A percentile compares a stretch with the other conserved stretches of the same genome.
Conservation (phyloP, 2,113 vertebrate genomes). For the Paedocypris sp. region DNA sequence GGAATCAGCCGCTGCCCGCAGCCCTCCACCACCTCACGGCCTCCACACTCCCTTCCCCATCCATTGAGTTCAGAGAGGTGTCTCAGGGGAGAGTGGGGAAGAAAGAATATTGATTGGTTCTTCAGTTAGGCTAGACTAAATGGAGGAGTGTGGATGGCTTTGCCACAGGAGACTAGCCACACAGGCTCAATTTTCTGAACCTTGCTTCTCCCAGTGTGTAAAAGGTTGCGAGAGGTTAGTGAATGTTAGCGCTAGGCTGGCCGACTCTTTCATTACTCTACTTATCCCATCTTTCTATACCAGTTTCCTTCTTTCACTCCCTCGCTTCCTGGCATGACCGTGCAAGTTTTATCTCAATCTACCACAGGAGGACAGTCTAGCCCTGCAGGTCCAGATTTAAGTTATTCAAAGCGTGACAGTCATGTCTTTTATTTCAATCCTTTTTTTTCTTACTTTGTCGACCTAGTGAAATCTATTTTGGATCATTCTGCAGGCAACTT, state of each 20-base stretch:
- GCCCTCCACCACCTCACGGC: not conserved
- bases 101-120: conserved; percentile 22
- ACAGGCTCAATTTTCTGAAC: conserved; percentile 19
- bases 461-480: not conserved
- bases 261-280: conserved; percentile 7
- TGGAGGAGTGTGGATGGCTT: conserved; percentile 6
- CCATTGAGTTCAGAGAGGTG: not conserved
- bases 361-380: not conserved
- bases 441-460: no score
- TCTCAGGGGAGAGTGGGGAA: not conserved
- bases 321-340: not conserved
- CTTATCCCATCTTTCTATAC: not conserved
- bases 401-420: no score
- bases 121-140: conserved; percentile 30
- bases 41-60: not conserved
- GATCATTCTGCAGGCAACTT: no score
- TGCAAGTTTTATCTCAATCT: conserved; percentile 13
- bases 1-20: not conserved
- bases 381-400: no score
- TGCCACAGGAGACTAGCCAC: not conserved
- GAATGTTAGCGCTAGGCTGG: conserved; percentile 16
- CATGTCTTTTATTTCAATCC: no score
- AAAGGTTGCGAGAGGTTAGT: conserved; percentile 30
- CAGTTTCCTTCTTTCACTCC: not conserved
- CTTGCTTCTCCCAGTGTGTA: conserved; percentile 20